These are phyloP conservation scores for Germaria angustata DNA, from an alignment of 2,888 invertebrate species.

Conservation along the genomic window DNA sequence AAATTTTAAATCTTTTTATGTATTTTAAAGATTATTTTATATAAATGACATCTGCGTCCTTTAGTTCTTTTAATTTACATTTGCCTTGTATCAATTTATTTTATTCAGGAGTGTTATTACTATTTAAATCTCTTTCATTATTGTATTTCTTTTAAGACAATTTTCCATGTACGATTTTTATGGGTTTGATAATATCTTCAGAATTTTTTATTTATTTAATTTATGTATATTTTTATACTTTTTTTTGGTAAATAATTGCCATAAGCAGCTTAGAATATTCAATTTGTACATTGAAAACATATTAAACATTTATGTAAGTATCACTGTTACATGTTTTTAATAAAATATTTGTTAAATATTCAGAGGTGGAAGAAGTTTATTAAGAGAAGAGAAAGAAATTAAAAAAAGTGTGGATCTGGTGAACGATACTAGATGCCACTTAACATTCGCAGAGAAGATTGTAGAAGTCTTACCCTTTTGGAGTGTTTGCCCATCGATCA, in stretches of 20 bases:
- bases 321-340: neutral
- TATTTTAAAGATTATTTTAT: constrained; percentile 58
- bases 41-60: constrained; percentile 47
- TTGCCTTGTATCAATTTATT: constrained; percentile 16
- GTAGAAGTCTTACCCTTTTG: too few species aligned
- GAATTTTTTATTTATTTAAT: neutral
- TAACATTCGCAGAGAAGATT: too few species aligned
- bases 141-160: neutral
- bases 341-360: constrained; percentile 21
- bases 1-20: constrained; percentile 38
- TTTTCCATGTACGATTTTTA: neutral
- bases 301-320: constrained; percentile 25
- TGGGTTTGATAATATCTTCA: neutral
- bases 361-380: neutral
- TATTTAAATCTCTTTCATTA: neutral
- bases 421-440: too few species aligned
- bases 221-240: neutral
- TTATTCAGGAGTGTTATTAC: neutral
- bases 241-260: constrained; percentile 49
- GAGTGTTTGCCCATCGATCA: too few species aligned
- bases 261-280: constrained; percentile 60
- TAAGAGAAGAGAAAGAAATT: too few species aligned
- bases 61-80: neutral
- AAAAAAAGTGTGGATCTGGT: too few species aligned
- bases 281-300: constrained; percentile 33